Percentiles rank a stretch among this genome's conserved stretches.
Conservation (phyloP, 2,888 invertebrate species). For the Caenorhabditis sp. region DNA sequence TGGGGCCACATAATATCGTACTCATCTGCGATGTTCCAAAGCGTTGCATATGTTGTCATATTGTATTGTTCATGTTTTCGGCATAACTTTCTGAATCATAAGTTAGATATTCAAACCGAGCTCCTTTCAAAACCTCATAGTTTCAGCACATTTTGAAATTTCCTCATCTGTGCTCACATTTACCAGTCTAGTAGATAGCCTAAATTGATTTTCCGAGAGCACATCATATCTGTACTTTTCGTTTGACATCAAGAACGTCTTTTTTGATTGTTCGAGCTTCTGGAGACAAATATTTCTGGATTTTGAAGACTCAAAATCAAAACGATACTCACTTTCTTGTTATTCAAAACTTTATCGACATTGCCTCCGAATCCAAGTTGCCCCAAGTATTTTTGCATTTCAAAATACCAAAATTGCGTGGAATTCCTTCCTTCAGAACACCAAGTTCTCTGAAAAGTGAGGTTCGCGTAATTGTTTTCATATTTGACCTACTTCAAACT, state of each 20-base stretch:
- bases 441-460: conserved; percentile 57
- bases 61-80: conserved; percentile 46
- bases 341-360: conserved; percentile 57
- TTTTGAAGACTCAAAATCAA: not conserved
- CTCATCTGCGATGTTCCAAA: conserved; percentile 76
- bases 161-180: conserved; percentile 64
- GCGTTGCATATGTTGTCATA: conserved; percentile 67
- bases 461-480: no score
- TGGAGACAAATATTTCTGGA: conserved; percentile 21
- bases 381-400: conserved; percentile 66
- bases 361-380: conserved; percentile 67
- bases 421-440: conserved; percentile 57
- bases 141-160: conserved; percentile 65
- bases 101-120: no score
- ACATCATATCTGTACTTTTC: conserved; percentile 71
- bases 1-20: conserved; percentile 77
- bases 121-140: conserved; percentile 55
- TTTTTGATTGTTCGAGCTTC: conserved; percentile 63
- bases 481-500: conserved; percentile 59
- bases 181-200: conserved; percentile 65
- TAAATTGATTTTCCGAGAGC: conserved; percentile 60
- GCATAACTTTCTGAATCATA: conserved; percentile 55
- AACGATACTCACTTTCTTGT: conserved; percentile 54
- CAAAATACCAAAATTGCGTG: conserved; percentile 74
- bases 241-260: conserved; percentile 68